Conservation (phyloP, 2,797 vertebrate species). For the Pogoniulus pusillus region DNA sequence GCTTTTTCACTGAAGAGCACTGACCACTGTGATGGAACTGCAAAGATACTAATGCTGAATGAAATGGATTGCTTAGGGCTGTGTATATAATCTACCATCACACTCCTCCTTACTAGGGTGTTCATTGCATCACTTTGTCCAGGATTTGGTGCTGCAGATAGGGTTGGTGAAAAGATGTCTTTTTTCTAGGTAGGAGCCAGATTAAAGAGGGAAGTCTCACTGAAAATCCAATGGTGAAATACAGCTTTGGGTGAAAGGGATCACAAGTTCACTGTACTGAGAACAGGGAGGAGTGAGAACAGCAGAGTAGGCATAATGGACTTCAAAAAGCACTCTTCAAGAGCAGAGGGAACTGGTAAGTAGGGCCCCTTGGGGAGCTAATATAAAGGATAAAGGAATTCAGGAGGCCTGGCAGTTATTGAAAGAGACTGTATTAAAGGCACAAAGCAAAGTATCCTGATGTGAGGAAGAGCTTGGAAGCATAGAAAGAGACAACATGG, state of each 20-base stretch:
- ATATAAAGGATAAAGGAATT: slow-evolving; percentile 43
- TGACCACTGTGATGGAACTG: neutral
- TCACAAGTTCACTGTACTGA: neutral
- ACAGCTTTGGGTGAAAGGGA: neutral
- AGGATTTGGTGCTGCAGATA: neutral
- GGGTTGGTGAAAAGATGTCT: neutral
- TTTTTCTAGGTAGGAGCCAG: neutral
- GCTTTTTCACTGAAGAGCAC: neutral
- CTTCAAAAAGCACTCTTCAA: slow-evolving; percentile 49
- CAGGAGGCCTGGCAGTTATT: slow-evolving; percentile 43
- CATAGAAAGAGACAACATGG: neutral
- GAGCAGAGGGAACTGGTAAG: slow-evolving; percentile 38
- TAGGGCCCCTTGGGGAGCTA: slow-evolving; percentile 16
- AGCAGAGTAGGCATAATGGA: slow-evolving; percentile 52
- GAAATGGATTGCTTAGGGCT: neutral
- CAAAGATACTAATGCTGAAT: neutral
- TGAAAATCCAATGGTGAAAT: neutral
- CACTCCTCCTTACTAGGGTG: neutral
- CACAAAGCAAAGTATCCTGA: slow-evolving; percentile 8
- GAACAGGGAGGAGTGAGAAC: slow-evolving; percentile 11
- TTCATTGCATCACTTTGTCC: neutral
- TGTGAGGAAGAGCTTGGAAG: neutral
- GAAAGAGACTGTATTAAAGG: slow-evolving; percentile 52
- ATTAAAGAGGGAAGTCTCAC: neutral
- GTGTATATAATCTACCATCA: neutral